A percentile compares a stretch with the other conserved stretches of the same genome.
Conservation (phyloP, 2,888 invertebrate genomes). For the Poecilobothrus nobilitatus region DNA sequence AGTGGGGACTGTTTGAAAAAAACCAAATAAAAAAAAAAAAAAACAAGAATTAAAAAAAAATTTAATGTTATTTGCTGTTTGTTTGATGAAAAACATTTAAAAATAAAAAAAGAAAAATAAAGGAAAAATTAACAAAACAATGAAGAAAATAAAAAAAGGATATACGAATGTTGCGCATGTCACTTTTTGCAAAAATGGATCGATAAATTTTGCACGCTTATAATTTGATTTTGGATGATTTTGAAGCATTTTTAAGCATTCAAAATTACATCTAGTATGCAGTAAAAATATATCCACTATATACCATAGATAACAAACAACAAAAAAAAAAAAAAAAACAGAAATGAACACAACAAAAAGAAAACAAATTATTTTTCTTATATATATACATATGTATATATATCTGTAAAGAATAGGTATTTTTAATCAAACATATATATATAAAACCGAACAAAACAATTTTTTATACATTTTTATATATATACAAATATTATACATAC, state of each 20-base stretch:
- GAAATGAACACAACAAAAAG: too few species aligned
- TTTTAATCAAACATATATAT: too few species aligned
- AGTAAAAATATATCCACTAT: background rate
- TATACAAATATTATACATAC: too few species aligned
- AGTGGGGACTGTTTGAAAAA: too few species aligned
- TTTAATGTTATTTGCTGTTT: background rate
- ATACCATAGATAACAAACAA: background rate
- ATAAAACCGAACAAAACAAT: too few species aligned
- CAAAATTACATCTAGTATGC: background rate
- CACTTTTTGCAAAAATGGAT: background rate
- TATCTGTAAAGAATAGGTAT: background rate
- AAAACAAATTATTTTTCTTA: background rate
- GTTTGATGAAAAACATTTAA: background rate
- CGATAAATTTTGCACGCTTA: slow-evolving; percentile 4
- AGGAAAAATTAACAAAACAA: too few species aligned
- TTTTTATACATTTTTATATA: too few species aligned
- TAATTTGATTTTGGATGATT: background rate
- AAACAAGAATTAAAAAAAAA: background rate
- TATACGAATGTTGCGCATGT: background rate
- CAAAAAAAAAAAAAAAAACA: too few species aligned
- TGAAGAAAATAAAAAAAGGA: background rate
- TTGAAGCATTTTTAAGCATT: background rate
- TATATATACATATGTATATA: background rate
- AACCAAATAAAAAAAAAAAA: too few species aligned
- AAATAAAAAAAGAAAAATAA: background rate